Conservation (phyloP, 2,888 invertebrate genomes). For the Calliscelio sp. region DNA sequence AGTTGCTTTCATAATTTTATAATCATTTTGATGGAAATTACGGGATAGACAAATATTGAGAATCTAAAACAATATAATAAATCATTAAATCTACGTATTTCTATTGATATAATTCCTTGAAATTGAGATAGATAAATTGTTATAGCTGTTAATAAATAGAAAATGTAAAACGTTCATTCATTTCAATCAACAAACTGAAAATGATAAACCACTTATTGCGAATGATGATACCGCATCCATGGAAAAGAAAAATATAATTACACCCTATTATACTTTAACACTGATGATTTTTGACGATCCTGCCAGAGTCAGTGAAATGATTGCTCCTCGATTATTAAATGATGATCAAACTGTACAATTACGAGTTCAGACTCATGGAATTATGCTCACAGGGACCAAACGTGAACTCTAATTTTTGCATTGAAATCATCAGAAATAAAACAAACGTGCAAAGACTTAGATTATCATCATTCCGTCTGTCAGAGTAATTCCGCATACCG, state of each 20-base stretch:
- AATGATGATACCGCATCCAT: no score
- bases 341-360: not conserved
- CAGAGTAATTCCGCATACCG: conserved; percentile 1
- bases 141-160: no score
- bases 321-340: not conserved
- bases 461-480: conserved; percentile 19
- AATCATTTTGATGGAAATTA: no score
- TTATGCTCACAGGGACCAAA: not conserved
- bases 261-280: not conserved
- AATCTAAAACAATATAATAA: no score
- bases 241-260: no score
- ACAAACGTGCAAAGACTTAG: conserved; percentile 36
- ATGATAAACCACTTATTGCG: no score
- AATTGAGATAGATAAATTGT: no score
- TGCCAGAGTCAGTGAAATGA: not conserved
- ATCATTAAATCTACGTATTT: no score
- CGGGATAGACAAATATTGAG: no score
- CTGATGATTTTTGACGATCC: not conserved
- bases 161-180: no score
- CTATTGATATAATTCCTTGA: no score
- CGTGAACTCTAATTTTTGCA: conserved; percentile 16
- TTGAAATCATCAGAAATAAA: not conserved
- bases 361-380: not conserved
- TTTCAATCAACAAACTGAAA: no score
- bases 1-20: not conserved